These are phyloP conservation scores for Oopsacas minuta DNA, from an alignment of 37 sponge, comb jelly and placozoan species.

Conservation along the genomic window DNA sequence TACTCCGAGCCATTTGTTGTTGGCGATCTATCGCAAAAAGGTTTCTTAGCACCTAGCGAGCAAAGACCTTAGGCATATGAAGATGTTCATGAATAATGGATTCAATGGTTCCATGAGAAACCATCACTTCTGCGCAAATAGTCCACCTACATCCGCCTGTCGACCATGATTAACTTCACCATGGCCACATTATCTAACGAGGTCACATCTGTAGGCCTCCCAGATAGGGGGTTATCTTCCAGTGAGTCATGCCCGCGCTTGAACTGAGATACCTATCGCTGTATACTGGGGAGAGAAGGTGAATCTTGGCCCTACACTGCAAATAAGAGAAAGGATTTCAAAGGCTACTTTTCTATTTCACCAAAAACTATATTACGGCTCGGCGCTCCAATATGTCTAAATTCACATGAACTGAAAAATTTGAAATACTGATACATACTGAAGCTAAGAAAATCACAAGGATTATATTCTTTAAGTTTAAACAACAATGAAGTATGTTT, in stretches of 20 bases:
- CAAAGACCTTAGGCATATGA: background rate
- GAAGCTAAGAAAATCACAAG: too few relatives aligned
- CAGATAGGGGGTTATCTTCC: constrained; percentile 1
- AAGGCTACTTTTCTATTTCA: constrained; percentile 1
- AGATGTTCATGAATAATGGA: background rate
- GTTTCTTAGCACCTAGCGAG: background rate
- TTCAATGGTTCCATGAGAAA: background rate
- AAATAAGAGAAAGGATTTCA: background rate
- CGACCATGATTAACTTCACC: constrained; percentile 9
- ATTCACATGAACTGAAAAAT: too few relatives aligned
- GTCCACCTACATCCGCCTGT: background rate
- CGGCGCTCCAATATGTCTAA: background rate
- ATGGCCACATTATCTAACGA: background rate
- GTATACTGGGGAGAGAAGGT: background rate
- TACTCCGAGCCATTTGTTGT: background rate
- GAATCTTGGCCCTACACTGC: background rate
- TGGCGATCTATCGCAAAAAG: background rate
- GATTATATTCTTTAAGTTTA: too few relatives aligned
- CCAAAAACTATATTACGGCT: background rate
- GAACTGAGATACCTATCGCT: constrained; percentile 15
- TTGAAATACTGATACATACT: too few relatives aligned
- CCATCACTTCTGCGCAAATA: background rate
- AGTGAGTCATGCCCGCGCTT: constrained; percentile 11
- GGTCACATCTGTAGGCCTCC: background rate
- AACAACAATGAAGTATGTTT: too few relatives aligned